Evolutionary conservation across 2,797 vertebrate genomes (phyloP).

Genomic region (Hylomyscus alleni): DNA sequence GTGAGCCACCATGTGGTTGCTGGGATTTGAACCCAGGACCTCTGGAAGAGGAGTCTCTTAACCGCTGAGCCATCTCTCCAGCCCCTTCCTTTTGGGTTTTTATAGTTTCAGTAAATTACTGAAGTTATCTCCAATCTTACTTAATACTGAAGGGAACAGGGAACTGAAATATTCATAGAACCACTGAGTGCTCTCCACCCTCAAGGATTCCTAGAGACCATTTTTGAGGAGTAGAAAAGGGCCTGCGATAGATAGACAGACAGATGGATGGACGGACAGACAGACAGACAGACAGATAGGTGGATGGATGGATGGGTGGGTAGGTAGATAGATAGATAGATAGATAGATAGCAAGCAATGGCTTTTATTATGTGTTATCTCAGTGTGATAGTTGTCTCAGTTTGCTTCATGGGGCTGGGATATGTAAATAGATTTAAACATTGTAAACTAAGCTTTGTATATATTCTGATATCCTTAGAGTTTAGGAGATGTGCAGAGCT

Average conservation of each 20-base stretch:
- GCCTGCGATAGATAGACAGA: no score
- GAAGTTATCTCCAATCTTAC: neutral
- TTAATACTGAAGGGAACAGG: neutral
- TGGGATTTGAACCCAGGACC: no score
- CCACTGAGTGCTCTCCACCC: neutral
- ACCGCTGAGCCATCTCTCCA: no score
- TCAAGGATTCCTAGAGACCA: neutral
- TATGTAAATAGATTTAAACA: neutral
- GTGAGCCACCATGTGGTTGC: no score
- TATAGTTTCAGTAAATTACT: slow-evolving; percentile 52
- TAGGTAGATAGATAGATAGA: no score
- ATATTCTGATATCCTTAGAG: neutral
- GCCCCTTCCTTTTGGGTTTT: slow-evolving; percentile 13
- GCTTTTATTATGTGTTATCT: neutral
- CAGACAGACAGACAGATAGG: no score
- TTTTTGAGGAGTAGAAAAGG: neutral
- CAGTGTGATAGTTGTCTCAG: neutral
- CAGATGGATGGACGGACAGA: no score
- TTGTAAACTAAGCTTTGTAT: neutral
- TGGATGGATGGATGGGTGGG: no score
- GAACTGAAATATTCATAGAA: neutral
- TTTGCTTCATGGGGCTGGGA: neutral
- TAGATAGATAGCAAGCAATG: neutral
- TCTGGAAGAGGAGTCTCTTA: no score
- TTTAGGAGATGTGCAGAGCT: neutral